phyloP scores from a whole-genome alignment of 2,888 invertebrate genomes.

The Drymonia ruficornis region DNA sequence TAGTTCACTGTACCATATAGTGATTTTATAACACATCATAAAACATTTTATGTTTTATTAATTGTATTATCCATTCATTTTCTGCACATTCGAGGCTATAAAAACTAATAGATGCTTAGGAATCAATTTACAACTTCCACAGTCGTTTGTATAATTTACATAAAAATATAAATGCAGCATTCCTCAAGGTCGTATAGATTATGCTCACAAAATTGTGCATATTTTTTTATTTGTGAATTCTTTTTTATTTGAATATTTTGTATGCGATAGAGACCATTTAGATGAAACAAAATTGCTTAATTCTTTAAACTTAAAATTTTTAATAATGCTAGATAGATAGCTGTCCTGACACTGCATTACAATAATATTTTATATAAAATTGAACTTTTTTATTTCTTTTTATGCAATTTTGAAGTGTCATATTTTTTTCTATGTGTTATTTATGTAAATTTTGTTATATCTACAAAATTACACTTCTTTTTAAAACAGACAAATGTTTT shows the following conservation, averaged over 20 bases:
- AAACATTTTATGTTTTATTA: slow-evolving; percentile 7
- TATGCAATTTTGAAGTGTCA: too few species aligned
- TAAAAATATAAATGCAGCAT: slow-evolving; percentile 4
- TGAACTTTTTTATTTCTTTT: background rate
- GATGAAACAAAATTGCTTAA: slow-evolving; percentile 37
- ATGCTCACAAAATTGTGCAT: slow-evolving; percentile 8
- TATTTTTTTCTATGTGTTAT: too few species aligned
- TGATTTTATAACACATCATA: slow-evolving; percentile 6
- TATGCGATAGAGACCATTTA: slow-evolving; percentile 27
- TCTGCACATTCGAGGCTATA: slow-evolving; percentile 5
- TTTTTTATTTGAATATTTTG: slow-evolving; percentile 26
- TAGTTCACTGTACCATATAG: background rate
- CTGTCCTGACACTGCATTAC: background rate
- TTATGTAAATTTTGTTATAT: too few species aligned
- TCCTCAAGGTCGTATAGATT: slow-evolving; percentile 12
- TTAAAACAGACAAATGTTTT: too few species aligned
- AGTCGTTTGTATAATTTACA: slow-evolving; percentile 3
- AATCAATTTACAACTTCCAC: slow-evolving; percentile 9
- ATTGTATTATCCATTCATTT: slow-evolving; percentile 7
- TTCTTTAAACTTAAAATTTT: slow-evolving; percentile 39
- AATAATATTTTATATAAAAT: background rate
- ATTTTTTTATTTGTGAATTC: slow-evolving; percentile 10
- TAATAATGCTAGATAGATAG: slow-evolving; percentile 35
- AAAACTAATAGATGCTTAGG: slow-evolving; percentile 7
- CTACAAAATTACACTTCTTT: too few species aligned